phyloP scores from a whole-genome alignment of 23 tunicate genomes.

The Halocynthia roretzi region DNA sequence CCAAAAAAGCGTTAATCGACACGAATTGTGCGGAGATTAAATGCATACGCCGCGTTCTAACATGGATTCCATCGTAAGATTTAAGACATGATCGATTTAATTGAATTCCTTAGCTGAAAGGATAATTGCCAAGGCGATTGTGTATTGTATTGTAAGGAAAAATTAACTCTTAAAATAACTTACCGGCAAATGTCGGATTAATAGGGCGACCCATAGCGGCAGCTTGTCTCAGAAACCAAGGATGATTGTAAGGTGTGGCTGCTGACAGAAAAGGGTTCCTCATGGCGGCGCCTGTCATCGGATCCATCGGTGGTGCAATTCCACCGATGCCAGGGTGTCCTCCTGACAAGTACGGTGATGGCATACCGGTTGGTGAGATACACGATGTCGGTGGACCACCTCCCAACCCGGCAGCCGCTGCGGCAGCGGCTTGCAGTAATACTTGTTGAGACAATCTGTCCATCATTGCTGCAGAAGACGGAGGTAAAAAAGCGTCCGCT shows the following conservation, averaged over 20 bases:
- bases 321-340: conserved; percentile 12
- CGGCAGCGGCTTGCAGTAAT: conserved; percentile 56
- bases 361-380: conserved; percentile 3
- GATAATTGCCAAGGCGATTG: no score
- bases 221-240: conserved; percentile 34
- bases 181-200: conserved; percentile 53
- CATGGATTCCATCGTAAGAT: no score
- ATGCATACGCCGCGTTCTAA: no score
- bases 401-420: conserved; percentile 27
- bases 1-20: no score
- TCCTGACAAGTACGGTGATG: conserved; percentile 13
- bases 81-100: no score
- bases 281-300: conserved; percentile 27
- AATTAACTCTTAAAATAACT: not conserved
- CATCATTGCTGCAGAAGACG: conserved; percentile 20
- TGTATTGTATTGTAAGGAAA: no score
- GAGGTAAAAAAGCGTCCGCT: not conserved
- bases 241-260: conserved; percentile 23
- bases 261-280: conserved; percentile 26
- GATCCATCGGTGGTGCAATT: conserved; percentile 22
- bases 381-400: not conserved
- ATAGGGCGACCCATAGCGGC: not conserved
- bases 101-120: no score
- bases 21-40: no score
- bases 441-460: conserved; percentile 40